Percentiles rank a stretch among this genome's conserved stretches.
Conservation (phyloP, 2,888 invertebrate species). For the Chrysotoxum bicinctum region DNA sequence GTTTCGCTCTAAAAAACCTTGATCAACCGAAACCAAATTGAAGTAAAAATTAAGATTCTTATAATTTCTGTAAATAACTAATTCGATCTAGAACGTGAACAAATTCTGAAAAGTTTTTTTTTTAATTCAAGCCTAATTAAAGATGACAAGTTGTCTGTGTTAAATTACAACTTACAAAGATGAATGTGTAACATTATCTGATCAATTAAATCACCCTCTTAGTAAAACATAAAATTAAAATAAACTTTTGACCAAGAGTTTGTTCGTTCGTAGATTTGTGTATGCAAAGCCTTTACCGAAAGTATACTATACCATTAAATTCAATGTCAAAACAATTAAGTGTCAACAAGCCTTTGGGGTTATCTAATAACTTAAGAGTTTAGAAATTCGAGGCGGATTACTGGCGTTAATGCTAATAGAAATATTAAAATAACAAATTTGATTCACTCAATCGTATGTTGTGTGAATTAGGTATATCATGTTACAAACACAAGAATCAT, state of each 20-base stretch:
- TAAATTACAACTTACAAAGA: too few species aligned
- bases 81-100: background rate
- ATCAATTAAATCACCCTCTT: background rate
- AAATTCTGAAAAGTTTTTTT: background rate
- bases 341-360: background rate
- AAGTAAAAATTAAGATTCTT: too few species aligned
- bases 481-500: background rate
- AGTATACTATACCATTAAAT: background rate
- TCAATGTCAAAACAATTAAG: constrained; percentile 29
- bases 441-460: background rate
- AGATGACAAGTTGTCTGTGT: background rate
- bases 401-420: background rate
- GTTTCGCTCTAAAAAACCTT: too few species aligned
- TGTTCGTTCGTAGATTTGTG: too few species aligned
- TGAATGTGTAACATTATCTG: background rate
- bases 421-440: background rate
- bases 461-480: background rate
- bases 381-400: background rate
- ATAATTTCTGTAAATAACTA: too few species aligned
- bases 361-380: background rate
- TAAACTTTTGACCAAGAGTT: background rate
- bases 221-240: background rate
- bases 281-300: background rate
- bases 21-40: too few species aligned
- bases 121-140: background rate